phyloP scores from a whole-genome alignment of 2,888 invertebrate genomes.

The Chamaedrilus cognettii region DNA sequence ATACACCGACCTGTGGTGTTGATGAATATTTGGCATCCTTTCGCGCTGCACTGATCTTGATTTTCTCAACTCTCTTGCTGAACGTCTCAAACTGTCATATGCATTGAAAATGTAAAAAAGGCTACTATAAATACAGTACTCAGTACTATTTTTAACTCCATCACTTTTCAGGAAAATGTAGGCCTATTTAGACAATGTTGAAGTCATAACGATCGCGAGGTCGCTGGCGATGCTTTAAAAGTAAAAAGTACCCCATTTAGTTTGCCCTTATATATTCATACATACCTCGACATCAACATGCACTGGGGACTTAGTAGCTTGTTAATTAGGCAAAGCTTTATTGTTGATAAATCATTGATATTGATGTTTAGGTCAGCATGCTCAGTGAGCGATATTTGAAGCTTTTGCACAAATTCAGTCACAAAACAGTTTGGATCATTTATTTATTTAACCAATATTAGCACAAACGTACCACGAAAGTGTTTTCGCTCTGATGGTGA shows the following conservation, averaged over 20 bases:
- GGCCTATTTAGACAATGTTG: no score
- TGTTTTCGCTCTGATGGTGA: neutral
- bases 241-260: no score
- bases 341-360: no score
- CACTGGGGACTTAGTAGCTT: no score
- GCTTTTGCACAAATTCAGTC: neutral
- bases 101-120: neutral
- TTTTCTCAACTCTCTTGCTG: neutral
- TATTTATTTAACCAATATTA: neutral
- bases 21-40: neutral
- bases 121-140: neutral
- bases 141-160: no score
- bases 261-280: no score
- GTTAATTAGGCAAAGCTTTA: no score
- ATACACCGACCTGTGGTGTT: neutral
- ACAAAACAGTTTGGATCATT: neutral
- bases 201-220: no score
- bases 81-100: neutral
- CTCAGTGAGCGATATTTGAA: neutral
- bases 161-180: no score
- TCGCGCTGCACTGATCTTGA: neutral
- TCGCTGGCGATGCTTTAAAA: no score
- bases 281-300: no score
- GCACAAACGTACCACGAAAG: neutral
- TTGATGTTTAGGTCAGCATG: neutral